These are phyloP conservation scores for Pseudocheirus occidentalis DNA, from an alignment of 2,797 vertebrate species.

Conservation along the genomic window DNA sequence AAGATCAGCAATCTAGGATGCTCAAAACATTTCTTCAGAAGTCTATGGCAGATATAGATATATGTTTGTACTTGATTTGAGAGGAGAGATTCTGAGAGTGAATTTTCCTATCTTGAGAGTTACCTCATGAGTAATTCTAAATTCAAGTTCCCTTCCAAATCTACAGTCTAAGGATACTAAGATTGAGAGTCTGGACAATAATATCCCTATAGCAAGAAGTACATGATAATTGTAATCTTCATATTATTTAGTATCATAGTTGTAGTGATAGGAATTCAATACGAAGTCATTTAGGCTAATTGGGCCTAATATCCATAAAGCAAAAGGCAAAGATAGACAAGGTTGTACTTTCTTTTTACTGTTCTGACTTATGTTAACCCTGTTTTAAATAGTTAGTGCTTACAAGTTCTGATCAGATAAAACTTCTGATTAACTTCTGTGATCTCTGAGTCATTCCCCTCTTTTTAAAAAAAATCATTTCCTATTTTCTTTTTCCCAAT, in stretches of 20 bases:
- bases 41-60: not conserved
- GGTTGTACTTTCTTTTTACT: not conserved
- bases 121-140: not conserved
- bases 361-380: not conserved
- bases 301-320: not conserved
- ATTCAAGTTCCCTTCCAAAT: not conserved
- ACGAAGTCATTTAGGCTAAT: not conserved
- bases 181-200: not conserved
- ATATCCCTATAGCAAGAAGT: not conserved
- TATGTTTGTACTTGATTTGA: not conserved
- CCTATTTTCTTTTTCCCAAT: too few species aligned
- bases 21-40: not conserved
- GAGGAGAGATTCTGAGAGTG: not conserved
- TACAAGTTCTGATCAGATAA: not conserved
- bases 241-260: not conserved
- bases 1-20: not conserved
- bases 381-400: not conserved
- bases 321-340: not conserved
- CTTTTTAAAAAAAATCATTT: too few species aligned
- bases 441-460: not conserved
- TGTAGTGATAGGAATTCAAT: not conserved
- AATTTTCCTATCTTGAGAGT: not conserved
- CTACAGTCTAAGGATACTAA: not conserved
- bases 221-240: not conserved
- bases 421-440: not conserved